Conservation (phyloP, 1,140 invertebrate species). For the Drosophila ogumai region DNA sequence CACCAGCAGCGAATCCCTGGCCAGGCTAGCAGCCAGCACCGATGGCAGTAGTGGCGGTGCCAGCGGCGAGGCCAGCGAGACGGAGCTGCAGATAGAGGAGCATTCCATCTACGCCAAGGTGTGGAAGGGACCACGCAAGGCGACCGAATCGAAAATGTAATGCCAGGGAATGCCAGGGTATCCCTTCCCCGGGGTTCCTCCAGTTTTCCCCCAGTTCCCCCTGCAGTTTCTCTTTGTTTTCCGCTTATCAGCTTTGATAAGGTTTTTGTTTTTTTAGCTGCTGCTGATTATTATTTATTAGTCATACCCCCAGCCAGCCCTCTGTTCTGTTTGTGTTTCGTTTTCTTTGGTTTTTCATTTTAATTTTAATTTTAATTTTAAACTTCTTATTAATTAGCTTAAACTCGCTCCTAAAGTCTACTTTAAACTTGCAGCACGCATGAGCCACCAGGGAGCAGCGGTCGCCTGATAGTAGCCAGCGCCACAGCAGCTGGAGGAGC, state of each 20-base stretch:
- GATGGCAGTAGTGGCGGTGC: slow-evolving; percentile 12
- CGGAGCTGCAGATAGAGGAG: slow-evolving; percentile 65
- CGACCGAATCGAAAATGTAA: slow-evolving; percentile 85
- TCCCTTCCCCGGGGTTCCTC: neutral
- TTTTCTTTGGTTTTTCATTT: neutral
- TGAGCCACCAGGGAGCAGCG: slow-evolving; percentile 35
- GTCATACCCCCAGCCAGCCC: neutral
- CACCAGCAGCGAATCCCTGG: slow-evolving; percentile 25
- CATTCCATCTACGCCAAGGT: slow-evolving; percentile 84
- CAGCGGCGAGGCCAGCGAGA: slow-evolving; percentile 26
- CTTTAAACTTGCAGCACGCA: slow-evolving; percentile 40
- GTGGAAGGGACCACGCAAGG: slow-evolving; percentile 84
- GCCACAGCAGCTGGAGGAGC: slow-evolving; percentile 15
- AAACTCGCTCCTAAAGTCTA: no score
- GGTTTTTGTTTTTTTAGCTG: neutral
- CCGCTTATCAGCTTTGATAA: slow-evolving; percentile 8
- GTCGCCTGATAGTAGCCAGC: slow-evolving; percentile 26
- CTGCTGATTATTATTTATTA: slow-evolving; percentile 12
- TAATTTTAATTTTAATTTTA: no score
- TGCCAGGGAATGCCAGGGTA: slow-evolving; percentile 19
- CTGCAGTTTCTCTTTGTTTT: neutral
- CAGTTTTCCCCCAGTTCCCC: neutral
- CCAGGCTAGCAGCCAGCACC: slow-evolving; percentile 13
- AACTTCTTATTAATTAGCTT: no score
- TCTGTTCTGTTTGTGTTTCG: slow-evolving; percentile 1